phyloP scores from a whole-genome alignment of 2,797 vertebrate species.

The Diplodus puntazzo region DNA sequence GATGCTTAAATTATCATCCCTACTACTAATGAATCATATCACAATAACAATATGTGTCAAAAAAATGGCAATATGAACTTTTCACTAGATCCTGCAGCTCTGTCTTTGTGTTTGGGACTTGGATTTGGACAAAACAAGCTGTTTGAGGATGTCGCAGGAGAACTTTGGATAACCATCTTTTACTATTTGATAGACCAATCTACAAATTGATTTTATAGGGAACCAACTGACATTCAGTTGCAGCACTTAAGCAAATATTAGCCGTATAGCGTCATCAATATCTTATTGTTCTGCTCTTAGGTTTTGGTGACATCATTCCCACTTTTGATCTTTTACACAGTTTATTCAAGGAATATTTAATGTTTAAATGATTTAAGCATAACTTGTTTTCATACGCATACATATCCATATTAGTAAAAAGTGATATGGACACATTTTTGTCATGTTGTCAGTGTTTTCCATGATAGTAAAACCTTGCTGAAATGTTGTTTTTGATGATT shows the following conservation, averaged over 20 bases:
- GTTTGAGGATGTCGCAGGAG: background rate
- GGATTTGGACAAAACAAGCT: background rate
- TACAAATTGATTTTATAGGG: background rate
- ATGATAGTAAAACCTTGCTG: background rate
- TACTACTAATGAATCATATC: too few relatives aligned
- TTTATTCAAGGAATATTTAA: too few relatives aligned
- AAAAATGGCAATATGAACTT: too few relatives aligned
- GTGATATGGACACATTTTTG: too few relatives aligned
- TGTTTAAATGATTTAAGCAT: background rate
- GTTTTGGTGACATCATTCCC: background rate
- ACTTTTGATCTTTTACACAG: background rate
- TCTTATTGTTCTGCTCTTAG: background rate
- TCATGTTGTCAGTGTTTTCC: background rate
- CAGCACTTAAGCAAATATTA: background rate
- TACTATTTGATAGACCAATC: background rate
- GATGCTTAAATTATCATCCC: too few relatives aligned
- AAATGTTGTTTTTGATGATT: background rate
- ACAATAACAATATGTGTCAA: too few relatives aligned
- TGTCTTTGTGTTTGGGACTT: too few relatives aligned
- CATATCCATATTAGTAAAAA: background rate
- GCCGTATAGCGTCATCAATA: background rate
- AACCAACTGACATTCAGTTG: background rate
- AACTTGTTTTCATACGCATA: background rate
- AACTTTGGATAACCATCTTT: too few relatives aligned
- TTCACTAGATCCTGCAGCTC: too few relatives aligned